Percentiles rank a stretch among this genome's conserved stretches.
Conservation (phyloP, 2,113 vertebrate genomes). For the Callocephalon fimbriatum region DNA sequence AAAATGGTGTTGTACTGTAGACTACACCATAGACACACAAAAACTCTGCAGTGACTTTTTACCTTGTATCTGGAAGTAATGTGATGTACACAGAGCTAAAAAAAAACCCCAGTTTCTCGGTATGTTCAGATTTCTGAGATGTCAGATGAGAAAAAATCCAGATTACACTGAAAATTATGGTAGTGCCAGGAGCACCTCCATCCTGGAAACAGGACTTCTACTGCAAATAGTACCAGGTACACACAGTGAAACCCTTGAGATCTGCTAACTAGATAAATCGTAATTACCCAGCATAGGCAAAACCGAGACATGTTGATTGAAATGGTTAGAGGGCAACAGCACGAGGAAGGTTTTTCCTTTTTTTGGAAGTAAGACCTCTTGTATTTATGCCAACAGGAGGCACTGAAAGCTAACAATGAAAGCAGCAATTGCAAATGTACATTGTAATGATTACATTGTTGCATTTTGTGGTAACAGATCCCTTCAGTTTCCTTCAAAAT, state of each 20-base stretch:
- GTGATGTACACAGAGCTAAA: accelerated
- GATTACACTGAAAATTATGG: neutral
- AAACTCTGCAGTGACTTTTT: neutral
- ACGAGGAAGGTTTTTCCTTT: neutral
- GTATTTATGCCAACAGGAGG: neutral
- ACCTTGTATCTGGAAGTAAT: neutral
- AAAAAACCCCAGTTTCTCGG: neutral
- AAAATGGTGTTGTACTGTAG: neutral
- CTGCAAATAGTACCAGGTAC: neutral
- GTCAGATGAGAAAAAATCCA: neutral
- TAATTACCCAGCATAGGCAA: neutral
- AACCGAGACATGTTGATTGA: neutral
- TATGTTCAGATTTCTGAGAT: neutral
- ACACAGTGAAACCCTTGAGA: accelerated
- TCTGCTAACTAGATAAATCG: neutral
- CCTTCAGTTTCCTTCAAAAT: neutral
- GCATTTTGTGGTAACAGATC: neutral
- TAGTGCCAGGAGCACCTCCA: neutral
- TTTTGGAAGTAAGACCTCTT: neutral
- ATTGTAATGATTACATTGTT: neutral
- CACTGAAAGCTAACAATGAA: neutral
- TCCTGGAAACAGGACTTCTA: neutral
- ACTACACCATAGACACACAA: neutral
- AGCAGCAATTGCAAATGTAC: neutral
- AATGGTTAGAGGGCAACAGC: neutral